Conservation (phyloP, 1,140 invertebrate genomes). For the Pseudoatta argentina region DNA sequence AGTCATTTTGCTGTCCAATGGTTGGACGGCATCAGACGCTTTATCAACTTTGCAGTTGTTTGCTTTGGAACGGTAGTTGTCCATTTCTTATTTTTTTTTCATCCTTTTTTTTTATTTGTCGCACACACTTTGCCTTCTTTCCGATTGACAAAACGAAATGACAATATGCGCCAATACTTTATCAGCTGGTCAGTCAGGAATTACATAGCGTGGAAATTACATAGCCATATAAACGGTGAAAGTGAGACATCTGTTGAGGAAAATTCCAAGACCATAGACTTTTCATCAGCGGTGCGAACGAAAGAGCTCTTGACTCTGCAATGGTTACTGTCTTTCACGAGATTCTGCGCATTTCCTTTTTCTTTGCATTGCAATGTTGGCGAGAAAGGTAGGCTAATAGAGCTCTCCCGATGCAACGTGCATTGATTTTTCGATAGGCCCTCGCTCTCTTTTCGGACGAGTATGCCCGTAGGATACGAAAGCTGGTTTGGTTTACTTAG, state of each 20-base stretch:
- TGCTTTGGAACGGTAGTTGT: constrained; percentile 66
- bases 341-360: constrained; percentile 19
- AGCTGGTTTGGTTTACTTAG: constrained; percentile 73
- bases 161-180: constrained; percentile 36
- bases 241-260: constrained; percentile 45
- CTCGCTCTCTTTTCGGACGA: constrained; percentile 6
- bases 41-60: constrained; percentile 77
- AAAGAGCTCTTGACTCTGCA: constrained; percentile 8
- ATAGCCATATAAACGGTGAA: constrained; percentile 40
- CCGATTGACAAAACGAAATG: constrained; percentile 31
- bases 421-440: constrained; percentile 65
- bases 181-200: constrained; percentile 15
- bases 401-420: not conserved
- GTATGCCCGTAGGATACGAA: constrained; percentile 63
- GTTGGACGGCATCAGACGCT: constrained; percentile 76
- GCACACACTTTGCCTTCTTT: constrained; percentile 18
- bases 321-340: constrained; percentile 8
- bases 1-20: constrained; percentile 84
- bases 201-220: constrained; percentile 14
- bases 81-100: constrained; percentile 47
- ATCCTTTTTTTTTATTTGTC: not conserved
- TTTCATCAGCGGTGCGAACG: constrained; percentile 23
- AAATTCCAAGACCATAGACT: constrained; percentile 35
- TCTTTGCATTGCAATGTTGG: not conserved
- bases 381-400: constrained; percentile 27